phyloP scores from a whole-genome alignment of 1,140 invertebrate species.

The Apolygus lucorum region DNA sequence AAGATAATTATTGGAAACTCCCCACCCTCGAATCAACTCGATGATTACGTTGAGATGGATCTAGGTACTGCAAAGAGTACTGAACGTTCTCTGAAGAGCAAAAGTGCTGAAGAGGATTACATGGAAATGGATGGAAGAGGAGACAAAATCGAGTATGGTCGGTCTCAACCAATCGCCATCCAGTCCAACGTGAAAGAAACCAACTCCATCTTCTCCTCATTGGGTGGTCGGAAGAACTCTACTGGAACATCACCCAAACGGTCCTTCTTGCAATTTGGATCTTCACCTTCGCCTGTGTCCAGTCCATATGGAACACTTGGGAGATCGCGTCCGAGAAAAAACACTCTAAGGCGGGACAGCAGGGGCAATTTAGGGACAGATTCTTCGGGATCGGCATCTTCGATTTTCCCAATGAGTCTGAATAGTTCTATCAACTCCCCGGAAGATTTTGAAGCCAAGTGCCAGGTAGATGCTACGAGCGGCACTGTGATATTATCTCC shows the following conservation, averaged over 20 bases:
- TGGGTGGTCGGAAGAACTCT: slow-evolving; percentile 41
- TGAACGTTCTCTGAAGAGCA: slow-evolving; percentile 26
- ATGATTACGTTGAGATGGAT: slow-evolving; percentile 54
- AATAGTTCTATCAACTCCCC: slow-evolving; percentile 43
- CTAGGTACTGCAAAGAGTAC: slow-evolving; percentile 33
- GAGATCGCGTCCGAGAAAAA: slow-evolving; percentile 24
- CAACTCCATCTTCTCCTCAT: slow-evolving; percentile 40
- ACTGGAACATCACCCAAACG: slow-evolving; percentile 43
- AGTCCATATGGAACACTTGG: slow-evolving; percentile 12
- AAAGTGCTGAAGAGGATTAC: slow-evolving; percentile 35
- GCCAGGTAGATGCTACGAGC: slow-evolving; percentile 37
- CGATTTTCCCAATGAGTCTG: slow-evolving; percentile 51
- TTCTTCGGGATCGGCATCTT: slow-evolving; percentile 44
- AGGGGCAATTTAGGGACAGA: slow-evolving; percentile 42
- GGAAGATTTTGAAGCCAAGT: slow-evolving; percentile 35
- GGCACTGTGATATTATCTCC: slow-evolving; percentile 34
- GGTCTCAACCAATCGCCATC: slow-evolving; percentile 52
- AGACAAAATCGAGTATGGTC: slow-evolving; percentile 37
- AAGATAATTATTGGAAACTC: slow-evolving; percentile 40
- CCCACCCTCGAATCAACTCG: slow-evolving; percentile 39
- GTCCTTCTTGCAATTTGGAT: slow-evolving; percentile 34
- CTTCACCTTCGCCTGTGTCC: slow-evolving; percentile 24
- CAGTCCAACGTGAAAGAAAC: slow-evolving; percentile 39
- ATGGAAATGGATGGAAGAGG: slow-evolving; percentile 38
- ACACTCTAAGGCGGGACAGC: slow-evolving; percentile 38